Base-by-base conservation (phyloP, 2,888 invertebrate species). In the Galerucella nymphaeae region DNA sequence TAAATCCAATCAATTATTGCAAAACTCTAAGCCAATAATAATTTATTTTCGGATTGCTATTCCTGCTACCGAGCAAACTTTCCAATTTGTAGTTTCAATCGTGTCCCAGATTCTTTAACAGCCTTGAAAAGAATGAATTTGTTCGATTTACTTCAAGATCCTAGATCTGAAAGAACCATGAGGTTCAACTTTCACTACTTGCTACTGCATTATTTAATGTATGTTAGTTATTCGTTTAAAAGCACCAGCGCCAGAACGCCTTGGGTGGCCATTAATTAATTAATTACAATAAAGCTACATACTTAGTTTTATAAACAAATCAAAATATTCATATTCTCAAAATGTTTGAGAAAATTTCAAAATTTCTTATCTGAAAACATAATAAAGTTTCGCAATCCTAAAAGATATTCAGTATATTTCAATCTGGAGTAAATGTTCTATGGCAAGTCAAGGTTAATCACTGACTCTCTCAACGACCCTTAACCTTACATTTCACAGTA, bases 181-280 rank as follows among this genome's bases (percentile, higher is more conserved):
- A 64, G 13, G n/a, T 48, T 48, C 14, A 48, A 64, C 64, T 64
- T 64, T 64, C 64, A 64, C n/a, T n/a, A n/a, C n/a, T n/a, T n/a
- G n/a, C 64, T 64, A 30, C 23, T 50, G 16, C 16, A 14, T 20
- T 18, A 23, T 50, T 20, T 18, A 59, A 59, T 59, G 13, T 10
- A 59, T 14, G 14, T 20, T 20, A 50, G 20, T 64, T 48, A 50
- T 64, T n/a, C 23, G 50, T 16, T 3, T 42, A 42, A 30, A 3
- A 4, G 23, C 23, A 5, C 23, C 23, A 48, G 63, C 16, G 63
- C 11, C 45, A 20, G 48, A 45, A 45, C 45, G 5, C 18, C 45
- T 14, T 48, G 45, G 63, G 63, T 45, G 45, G 63, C 20, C 45
- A 30, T 3, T 30, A 30, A 30, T 30, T 30, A 5, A 30, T 30